These are phyloP conservation scores for Caloenas nicobarica DNA, from an alignment of 2,113 vertebrate species.

Conservation along the genomic window DNA sequence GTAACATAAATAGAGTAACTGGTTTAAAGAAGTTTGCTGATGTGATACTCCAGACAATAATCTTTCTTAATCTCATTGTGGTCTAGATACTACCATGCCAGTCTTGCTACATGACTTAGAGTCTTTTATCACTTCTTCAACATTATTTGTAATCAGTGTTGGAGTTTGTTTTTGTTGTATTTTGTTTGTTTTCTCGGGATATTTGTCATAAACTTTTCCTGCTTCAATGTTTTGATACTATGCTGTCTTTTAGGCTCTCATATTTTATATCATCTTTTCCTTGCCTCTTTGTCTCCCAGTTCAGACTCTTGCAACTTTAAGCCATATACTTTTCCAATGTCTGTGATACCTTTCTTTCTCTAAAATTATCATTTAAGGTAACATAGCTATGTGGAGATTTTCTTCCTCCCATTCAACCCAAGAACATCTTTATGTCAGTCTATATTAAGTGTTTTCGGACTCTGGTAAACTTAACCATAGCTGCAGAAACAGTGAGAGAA, in stretches of 20 bases:
- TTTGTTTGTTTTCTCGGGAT: not conserved
- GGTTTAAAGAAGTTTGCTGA: not conserved
- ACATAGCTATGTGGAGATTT: not conserved
- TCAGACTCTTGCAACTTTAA: not conserved
- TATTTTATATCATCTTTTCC: not conserved
- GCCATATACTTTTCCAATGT: not conserved
- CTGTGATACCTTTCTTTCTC: not conserved
- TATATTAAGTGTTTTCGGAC: not conserved
- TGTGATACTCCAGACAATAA: not conserved
- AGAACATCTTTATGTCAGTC: not conserved
- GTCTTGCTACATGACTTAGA: not conserved
- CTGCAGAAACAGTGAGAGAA: not conserved
- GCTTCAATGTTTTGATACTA: not conserved
- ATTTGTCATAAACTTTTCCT: not conserved
- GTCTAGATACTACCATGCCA: not conserved
- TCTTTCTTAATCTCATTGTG: not conserved
- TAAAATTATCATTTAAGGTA: not conserved
- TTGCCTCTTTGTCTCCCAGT: not conserved
- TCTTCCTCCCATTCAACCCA: not conserved
- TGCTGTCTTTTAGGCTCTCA: not conserved
- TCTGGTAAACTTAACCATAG: not conserved
- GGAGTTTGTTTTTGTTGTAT: accelerated
- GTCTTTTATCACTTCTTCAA: not conserved
- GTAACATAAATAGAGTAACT: not conserved
- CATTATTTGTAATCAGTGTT: not conserved